These are phyloP conservation scores for Anolis sagrei DNA, from an alignment of 2,113 vertebrate genomes.

Conservation along the genomic window DNA sequence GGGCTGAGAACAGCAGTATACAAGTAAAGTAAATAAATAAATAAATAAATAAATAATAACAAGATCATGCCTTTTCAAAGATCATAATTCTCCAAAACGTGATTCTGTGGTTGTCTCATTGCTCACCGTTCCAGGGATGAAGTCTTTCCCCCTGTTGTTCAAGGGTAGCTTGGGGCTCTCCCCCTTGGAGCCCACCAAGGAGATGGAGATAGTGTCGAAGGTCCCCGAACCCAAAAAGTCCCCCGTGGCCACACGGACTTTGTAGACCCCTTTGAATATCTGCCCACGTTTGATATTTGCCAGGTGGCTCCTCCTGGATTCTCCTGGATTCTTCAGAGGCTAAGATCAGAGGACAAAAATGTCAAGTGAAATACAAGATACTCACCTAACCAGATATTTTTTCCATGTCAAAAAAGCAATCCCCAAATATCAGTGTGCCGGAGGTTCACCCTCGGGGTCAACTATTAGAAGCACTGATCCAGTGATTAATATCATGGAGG, in stretches of 20 bases:
- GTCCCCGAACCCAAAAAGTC: slow-evolving; percentile 80
- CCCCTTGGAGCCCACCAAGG: slow-evolving; percentile 80
- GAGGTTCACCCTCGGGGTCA: not conserved
- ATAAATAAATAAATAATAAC: too few species aligned
- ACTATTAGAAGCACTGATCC: not conserved
- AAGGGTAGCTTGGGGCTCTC: slow-evolving; percentile 80
- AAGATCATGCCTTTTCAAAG: too few species aligned
- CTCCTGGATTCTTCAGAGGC: not conserved
- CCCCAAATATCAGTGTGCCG: not conserved
- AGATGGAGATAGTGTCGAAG: slow-evolving; percentile 83
- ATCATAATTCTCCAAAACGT: too few species aligned
- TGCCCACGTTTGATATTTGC: not conserved
- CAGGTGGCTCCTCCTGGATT: not conserved
- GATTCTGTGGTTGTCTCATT: not conserved
- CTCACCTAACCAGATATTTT: not conserved
- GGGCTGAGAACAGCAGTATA: too few species aligned
- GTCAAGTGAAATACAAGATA: not conserved
- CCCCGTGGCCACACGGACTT: slow-evolving; percentile 82
- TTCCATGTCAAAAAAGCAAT: not conserved
- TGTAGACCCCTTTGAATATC: slow-evolving; percentile 75
- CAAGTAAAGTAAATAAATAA: too few species aligned
- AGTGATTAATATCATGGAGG: not conserved
- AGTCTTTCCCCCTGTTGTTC: slow-evolving; percentile 81
- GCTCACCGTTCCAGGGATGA: slow-evolving; percentile 81
- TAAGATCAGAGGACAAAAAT: not conserved